Percentiles rank a stretch among this genome's conserved stretches.
These are phyloP conservation scores for Hydropotes inermis DNA, from an alignment of 2,113 vertebrate genomes.

Conservation along the genomic window DNA sequence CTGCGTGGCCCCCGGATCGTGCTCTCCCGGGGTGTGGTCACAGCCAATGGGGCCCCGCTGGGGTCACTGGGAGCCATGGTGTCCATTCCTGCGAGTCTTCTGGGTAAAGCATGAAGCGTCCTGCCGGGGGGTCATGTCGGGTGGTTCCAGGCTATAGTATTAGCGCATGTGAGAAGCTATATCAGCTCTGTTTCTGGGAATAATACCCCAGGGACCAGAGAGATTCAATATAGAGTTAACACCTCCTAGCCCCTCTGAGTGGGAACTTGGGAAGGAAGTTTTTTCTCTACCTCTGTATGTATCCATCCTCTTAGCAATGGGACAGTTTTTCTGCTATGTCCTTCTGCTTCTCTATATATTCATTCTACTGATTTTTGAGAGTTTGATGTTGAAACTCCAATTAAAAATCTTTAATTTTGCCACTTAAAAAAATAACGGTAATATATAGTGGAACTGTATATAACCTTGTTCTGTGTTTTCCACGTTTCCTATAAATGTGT, in stretches of 20 bases:
- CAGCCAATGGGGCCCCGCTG: rapidly evolving
- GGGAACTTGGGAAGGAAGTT: not conserved
- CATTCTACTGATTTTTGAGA: not conserved
- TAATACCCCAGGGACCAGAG: not conserved
- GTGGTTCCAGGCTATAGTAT: not conserved
- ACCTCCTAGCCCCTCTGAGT: not conserved
- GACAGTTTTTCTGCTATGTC: not conserved
- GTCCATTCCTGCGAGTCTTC: rapidly evolving
- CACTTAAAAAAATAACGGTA: not conserved
- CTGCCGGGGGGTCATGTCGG: not conserved
- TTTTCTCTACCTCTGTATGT: not conserved
- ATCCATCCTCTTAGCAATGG: not conserved
- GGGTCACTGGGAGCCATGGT: rapidly evolving
- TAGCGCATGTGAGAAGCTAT: not conserved
- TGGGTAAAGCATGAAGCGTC: not conserved
- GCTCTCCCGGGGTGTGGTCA: not conserved
- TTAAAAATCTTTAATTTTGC: not conserved
- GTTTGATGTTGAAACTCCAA: not conserved
- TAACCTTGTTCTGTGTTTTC: not conserved
- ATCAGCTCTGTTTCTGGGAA: not conserved
- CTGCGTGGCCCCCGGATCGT: not conserved
- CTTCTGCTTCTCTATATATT: not conserved
- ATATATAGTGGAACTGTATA: not conserved
- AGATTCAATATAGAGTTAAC: not conserved
- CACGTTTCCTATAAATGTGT: not conserved